Base-by-base conservation (phyloP, 1,140 invertebrate species). In the Callitettix versicolor region DNA sequence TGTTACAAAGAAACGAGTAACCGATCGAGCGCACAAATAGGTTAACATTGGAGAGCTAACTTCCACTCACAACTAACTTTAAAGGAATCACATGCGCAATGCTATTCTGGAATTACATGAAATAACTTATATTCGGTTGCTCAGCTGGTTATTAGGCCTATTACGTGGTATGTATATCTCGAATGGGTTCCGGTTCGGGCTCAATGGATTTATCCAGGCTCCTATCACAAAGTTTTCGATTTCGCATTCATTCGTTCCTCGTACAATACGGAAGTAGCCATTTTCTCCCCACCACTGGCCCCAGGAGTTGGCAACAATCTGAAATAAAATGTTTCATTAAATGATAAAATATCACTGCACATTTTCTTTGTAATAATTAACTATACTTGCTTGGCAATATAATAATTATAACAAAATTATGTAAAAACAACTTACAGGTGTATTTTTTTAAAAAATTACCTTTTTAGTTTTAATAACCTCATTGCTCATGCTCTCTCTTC, bases 291-390 rank as follows among this genome's bases (percentile, higher is more conserved):
- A 97, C 34, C 79, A 70, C 0, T 65, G 60, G 3, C 93, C 92
- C 93, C 93, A 97, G 5, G 89, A 92, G 69, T 95, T 89, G 40
- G 88, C 87, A 20, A 84, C 88, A 61, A 91, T 74, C 92, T 93
- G 69, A 47, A 74, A 57, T 41, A 53, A 64, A 64, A 58, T 15
- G 15, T 56, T 18, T 22, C n/a, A 52, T n/a, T 56, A 15, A 33
- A 48, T 14, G 6, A 18, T 30, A 40, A n/a, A 24, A n/a, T n/a
- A n/a, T 24, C 14, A 4, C 14, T 22, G 24, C 9, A 20, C 9
- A 38, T 11, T 44, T 44, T 44, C 11, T 44, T 44, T 9, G n/a
- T 38, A 22, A 49, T 7, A 7, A 14, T 14, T 14, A 36, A n/a
- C 4, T 36, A 24, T 4, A 6, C 5, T 51, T 12, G 26, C 17